phyloP scores from a whole-genome alignment of 1,140 invertebrate genomes.

The Rhopalosiphum maidis region DNA sequence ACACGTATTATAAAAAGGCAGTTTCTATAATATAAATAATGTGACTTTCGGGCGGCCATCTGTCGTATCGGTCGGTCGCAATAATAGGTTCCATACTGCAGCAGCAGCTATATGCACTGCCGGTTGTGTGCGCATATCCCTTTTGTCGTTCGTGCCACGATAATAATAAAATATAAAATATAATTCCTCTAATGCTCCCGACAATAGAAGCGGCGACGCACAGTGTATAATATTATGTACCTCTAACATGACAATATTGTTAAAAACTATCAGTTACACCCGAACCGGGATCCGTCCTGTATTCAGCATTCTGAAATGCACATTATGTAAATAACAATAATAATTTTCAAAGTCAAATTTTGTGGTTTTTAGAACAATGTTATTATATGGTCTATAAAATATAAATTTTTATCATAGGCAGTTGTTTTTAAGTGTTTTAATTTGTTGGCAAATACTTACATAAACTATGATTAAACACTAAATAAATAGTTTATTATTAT shows the following conservation, averaged over 20 bases:
- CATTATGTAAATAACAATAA: not conserved
- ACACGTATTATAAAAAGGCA: conserved; percentile 16
- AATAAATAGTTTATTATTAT: not conserved
- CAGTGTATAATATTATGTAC: conserved; percentile 16
- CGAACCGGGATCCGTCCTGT: not conserved
- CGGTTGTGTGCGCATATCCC: not conserved
- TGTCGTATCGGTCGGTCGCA: not conserved
- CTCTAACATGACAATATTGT: conserved; percentile 9
- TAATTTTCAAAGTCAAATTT: not conserved
- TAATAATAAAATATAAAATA: conserved; percentile 21
- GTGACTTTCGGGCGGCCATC: not conserved
- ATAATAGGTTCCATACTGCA: conserved; percentile 3
- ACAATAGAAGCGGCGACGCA: not conserved
- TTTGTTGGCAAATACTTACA: not conserved
- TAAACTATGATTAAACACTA: not conserved
- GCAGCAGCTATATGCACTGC: conserved; percentile 1
- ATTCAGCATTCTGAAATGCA: not conserved
- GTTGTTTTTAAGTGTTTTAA: not conserved
- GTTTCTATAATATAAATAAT: conserved; percentile 19
- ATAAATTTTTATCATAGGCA: not conserved
- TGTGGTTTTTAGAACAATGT: not conserved
- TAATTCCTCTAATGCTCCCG: not conserved
- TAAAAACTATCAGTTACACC: conserved; percentile 14
- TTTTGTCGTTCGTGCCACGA: not conserved
- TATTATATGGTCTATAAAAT: not conserved